These are phyloP conservation scores for Apis cerana DNA, from an alignment of 1,140 invertebrate genomes.

Conservation along the genomic window DNA sequence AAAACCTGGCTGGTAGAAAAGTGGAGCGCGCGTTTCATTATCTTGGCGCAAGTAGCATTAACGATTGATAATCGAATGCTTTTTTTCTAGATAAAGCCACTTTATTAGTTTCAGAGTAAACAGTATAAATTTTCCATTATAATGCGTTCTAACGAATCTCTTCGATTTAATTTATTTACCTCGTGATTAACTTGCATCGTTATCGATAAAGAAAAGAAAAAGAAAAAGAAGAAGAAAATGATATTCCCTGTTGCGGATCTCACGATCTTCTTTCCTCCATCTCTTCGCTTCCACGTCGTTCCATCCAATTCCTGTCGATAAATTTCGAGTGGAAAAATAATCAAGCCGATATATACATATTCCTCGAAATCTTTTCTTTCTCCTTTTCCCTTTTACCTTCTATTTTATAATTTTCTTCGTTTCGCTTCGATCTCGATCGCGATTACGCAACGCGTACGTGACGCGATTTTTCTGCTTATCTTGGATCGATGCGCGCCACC, in stretches of 20 bases:
- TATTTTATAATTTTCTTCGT: background rate
- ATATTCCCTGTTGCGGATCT: background rate
- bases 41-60: conserved; percentile 31
- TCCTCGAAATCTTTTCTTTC: background rate
- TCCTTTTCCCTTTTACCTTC: background rate
- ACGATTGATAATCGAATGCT: conserved; percentile 41
- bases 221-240: background rate
- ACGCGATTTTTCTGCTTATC: conserved; percentile 24
- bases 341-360: conserved; percentile 31
- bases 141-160: conserved; percentile 22
- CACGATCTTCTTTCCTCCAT: background rate
- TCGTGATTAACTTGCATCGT: conserved; percentile 33
- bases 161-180: conserved; percentile 27
- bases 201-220: conserved; percentile 22
- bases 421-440: background rate
- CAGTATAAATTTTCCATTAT: conserved; percentile 56
- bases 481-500: background rate
- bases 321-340: conserved; percentile 21
- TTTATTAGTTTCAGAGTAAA: conserved; percentile 43
- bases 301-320: background rate
- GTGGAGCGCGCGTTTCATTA: conserved; percentile 15
- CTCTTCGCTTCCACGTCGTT: background rate
- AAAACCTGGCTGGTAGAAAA: background rate
- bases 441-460: conserved; percentile 25
- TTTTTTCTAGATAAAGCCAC: conserved; percentile 48